Evolutionary conservation across 2,888 invertebrate species (phyloP), one percentile per base, ranked within the genome.

Genomic region (Drosophila incognita): DNA sequence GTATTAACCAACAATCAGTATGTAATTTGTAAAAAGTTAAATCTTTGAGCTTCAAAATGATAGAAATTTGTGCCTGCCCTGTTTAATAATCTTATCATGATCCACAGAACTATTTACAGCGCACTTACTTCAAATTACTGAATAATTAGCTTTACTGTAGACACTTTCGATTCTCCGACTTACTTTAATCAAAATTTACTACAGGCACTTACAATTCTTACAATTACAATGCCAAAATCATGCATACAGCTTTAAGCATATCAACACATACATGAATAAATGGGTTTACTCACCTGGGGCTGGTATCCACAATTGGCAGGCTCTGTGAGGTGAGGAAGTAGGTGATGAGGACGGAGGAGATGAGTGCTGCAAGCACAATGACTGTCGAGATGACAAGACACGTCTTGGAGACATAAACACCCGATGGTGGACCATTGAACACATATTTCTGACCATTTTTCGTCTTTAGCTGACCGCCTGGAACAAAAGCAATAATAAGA

Each of bases 401-500:
- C 18, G 90, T 81, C 73, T 85, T 92, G 38, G 93, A 91, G 52
- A 93, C 86, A 77, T 91, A 93, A 24, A 93, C 90, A 52, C 93
- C 92, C 54, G 93, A 91, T 6, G 92, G 92, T 64, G 89, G 91
- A 15, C 93, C 92, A 82, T 93, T 93, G 66, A 93, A 92, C 11
- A 93, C 92, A 76, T 93, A 93, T 84, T 93, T 93, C 80, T 93
- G 93, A 29, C 93, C 93, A 83, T 93, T 93, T 80, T 93, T 93
- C n/a, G 93, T 92, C 86, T 93, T 93, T 0, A 93, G 83, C 70
- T 93, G 93, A 54, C 93, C 93, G 80, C 93, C 93, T 93, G 33
- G 18, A 36, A 13, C 29, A 11, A 33, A 11, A 46, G 29, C 33
- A 54, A 29, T 8, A 52, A 15, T 35, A 27, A 49, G 27, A 51